Evolutionary conservation across 2,888 invertebrate species (phyloP), one percentile per base, ranked within the genome.

Genomic region (Proisotoma minuta): DNA sequence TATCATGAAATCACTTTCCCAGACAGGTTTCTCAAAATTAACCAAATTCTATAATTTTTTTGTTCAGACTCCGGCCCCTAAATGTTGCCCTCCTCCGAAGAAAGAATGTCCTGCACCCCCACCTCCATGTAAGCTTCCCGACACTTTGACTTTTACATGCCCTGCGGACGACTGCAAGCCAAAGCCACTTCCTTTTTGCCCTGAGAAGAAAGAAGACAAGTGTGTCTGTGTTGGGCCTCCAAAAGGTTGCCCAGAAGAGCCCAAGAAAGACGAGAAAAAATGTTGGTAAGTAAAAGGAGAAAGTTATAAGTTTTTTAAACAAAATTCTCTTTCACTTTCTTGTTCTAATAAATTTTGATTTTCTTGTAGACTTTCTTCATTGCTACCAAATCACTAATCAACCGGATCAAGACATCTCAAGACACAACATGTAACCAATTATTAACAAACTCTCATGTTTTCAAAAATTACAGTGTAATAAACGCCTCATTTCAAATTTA

Each of bases 61-160:
- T 10, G 5, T 47, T 47, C 18, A 49, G 49, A 49, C 22, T 4
- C 23, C 20, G 12, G 23, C 34, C 1, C 65, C 65, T 18, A 61
- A 65, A 39, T 65, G 65, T 59, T 65, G 65, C 28, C 34, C 43
- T 26, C 54, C 49, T 4, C 43, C 57, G 26, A 57, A 60, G 39
- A 39, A 29, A 12, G 27, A 4, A 3, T 61, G 61, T 29, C 54
- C 61, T 5, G 49, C 57, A 12, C 22, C 40, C 1, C 59, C 63
- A 24, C 63, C 59, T 10, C 15, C 54, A 2, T n/a, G 43, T n/a
- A 62, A 59, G 18, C 61, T 65, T 15, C 65, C 65, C 2, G 43
- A 57, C 4, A 65, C 65, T 15, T 34, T 56, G 20, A 65, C 50
- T 15, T 65, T 65, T 57, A 50, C 48, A n/a, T 65, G 65, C 18